phyloP scores from a whole-genome alignment of 2,797 vertebrate species.

The Coccyzus lansbergi region DNA sequence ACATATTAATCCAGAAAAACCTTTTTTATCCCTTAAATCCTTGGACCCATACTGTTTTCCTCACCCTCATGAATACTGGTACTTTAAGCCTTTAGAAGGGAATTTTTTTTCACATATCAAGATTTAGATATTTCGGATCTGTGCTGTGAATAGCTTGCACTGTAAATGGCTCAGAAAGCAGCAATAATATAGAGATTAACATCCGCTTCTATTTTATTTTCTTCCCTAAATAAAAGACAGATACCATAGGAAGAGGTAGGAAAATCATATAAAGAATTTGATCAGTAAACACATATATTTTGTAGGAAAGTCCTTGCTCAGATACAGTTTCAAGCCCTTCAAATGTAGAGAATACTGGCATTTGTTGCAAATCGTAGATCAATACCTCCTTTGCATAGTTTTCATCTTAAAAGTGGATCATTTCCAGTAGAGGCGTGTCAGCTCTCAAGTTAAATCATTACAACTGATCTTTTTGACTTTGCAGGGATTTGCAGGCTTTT shows the following conservation, averaged over 20 bases:
- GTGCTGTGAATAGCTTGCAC: neutral
- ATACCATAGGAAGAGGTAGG: neutral
- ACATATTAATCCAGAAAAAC: neutral
- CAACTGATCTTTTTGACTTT: constrained; percentile 1
- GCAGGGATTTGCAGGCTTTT: neutral
- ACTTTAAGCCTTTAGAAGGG: neutral
- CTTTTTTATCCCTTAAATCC: neutral
- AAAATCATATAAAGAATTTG: neutral
- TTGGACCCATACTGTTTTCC: neutral
- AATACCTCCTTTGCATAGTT: neutral
- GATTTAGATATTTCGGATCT: neutral
- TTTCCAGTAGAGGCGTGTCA: neutral
- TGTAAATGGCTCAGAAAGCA: neutral
- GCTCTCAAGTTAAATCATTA: neutral
- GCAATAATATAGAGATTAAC: neutral
- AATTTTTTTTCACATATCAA: neutral
- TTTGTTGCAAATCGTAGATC: neutral
- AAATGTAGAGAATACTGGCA: neutral
- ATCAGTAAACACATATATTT: neutral
- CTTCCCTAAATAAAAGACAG: neutral
- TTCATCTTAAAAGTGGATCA: neutral
- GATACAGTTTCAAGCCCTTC: neutral
- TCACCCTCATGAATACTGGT: neutral
- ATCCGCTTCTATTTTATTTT: neutral
- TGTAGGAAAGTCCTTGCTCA: neutral